phyloP scores from a whole-genome alignment of 2,888 invertebrate genomes.

The Drepanosiphum platanoidis region DNA sequence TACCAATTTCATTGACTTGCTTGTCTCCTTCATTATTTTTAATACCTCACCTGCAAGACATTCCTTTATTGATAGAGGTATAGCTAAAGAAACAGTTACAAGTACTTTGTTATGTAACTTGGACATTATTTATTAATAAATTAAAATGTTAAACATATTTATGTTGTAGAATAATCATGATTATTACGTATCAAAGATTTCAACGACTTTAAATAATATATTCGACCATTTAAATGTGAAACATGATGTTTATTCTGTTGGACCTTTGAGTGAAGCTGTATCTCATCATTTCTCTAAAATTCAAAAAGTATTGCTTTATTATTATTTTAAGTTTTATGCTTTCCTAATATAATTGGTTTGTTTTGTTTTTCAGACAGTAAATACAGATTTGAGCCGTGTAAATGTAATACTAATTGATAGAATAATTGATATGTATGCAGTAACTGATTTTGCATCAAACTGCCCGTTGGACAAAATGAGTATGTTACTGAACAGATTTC shows the following conservation, averaged over 20 bases:
- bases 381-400: slow-evolving; percentile 20
- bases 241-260: slow-evolving; percentile 47
- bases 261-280: slow-evolving; percentile 54
- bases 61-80: slow-evolving; percentile 52
- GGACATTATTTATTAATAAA: background rate
- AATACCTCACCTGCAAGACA: slow-evolving; percentile 46
- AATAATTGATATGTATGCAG: slow-evolving; percentile 58
- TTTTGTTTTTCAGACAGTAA: slow-evolving; percentile 28
- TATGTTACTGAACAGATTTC: slow-evolving; percentile 52
- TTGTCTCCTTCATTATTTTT: slow-evolving; percentile 53
- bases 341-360: background rate
- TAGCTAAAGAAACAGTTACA: too few relatives aligned
- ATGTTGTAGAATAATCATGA: slow-evolving; percentile 44
- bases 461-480: slow-evolving; percentile 55
- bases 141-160: background rate
- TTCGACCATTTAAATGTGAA: slow-evolving; percentile 54
- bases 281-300: slow-evolving; percentile 44
- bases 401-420: slow-evolving; percentile 57
- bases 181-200: slow-evolving; percentile 31
- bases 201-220: slow-evolving; percentile 50
- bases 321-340: background rate
- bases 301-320: slow-evolving; percentile 23
- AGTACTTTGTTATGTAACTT: too few relatives aligned
- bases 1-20: slow-evolving; percentile 58
- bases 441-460: slow-evolving; percentile 54